Percentiles rank a stretch among this genome's conserved stretches.
phyloP scores from a whole-genome alignment of 2,888 invertebrate genomes.

The Linnaemya tessellans region DNA sequence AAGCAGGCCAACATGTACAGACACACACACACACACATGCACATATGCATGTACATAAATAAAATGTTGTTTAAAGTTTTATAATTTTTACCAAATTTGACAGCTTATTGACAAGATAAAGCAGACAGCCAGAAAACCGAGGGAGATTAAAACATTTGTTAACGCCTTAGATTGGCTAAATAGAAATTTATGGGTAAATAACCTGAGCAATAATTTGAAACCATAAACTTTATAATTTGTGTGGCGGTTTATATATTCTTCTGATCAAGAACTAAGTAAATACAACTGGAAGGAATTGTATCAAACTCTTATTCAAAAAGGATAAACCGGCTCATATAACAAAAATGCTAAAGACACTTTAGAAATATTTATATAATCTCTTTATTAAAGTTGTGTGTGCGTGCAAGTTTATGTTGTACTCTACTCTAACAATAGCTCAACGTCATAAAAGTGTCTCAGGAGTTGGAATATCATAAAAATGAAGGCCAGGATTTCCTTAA shows the following conservation, averaged over 20 bases:
- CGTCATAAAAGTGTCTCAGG: no score
- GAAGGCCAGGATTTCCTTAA: no score
- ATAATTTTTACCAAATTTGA: conserved; percentile 59
- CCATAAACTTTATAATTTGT: neutral
- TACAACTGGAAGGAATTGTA: conserved; percentile 16
- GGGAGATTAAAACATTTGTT: conserved; percentile 14
- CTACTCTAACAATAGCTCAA: neutral
- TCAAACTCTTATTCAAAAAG: conserved; percentile 3
- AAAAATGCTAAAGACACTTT: conserved; percentile 37
- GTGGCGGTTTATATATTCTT: neutral
- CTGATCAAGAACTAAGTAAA: neutral
- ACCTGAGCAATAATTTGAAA: conserved; percentile 42
- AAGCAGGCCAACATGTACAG: no score
- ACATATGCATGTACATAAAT: neutral
- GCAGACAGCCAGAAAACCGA: conserved; percentile 30
- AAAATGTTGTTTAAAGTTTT: conserved; percentile 1
- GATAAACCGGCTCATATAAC: conserved; percentile 65
- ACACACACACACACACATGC: neutral
- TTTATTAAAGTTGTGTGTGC: neutral
- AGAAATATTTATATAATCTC: conserved; percentile 43
- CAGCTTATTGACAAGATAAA: conserved; percentile 59
- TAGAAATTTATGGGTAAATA: conserved; percentile 38
- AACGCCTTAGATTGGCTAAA: neutral
- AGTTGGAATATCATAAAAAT: no score
- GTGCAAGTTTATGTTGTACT: neutral